phyloP scores from a whole-genome alignment of 1,140 invertebrate species.

The Helicoverpa armigera region DNA sequence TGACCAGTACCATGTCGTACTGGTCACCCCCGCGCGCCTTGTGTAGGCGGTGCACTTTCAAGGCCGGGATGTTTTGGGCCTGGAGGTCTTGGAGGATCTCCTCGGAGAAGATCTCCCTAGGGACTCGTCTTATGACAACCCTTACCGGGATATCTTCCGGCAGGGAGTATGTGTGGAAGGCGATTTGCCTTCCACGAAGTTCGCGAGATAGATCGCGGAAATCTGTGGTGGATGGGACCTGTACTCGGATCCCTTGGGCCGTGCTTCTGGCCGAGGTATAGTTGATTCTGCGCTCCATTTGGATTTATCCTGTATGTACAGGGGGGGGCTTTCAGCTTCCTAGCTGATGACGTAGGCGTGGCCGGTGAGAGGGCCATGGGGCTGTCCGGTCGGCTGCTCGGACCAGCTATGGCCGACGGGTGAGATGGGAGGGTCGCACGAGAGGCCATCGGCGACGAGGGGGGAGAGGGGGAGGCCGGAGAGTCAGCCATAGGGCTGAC shows the following conservation, averaged over 20 bases:
- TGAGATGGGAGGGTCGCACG: neutral
- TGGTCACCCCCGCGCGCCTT: too few species aligned
- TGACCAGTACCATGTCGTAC: neutral
- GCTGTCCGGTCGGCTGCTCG: too few species aligned
- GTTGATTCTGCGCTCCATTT: neutral
- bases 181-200: neutral
- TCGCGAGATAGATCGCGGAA: neutral
- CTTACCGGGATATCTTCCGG: too few species aligned
- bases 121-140: too few species aligned
- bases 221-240: neutral
- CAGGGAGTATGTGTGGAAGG: neutral
- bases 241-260: neutral
- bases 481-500: neutral
- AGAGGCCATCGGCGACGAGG: neutral
- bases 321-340: neutral
- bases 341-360: neutral
- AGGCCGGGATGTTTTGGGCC: too few species aligned
- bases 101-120: too few species aligned
- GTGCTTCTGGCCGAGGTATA: neutral
- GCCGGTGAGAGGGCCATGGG: too few species aligned
- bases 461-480: neutral
- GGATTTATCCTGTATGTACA: neutral
- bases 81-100: too few species aligned
- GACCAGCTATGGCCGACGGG: too few species aligned
- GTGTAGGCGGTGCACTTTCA: too few species aligned